Conservation (phyloP, 2,888 invertebrate genomes). For the Poecilobothrus nobilitatus region DNA sequence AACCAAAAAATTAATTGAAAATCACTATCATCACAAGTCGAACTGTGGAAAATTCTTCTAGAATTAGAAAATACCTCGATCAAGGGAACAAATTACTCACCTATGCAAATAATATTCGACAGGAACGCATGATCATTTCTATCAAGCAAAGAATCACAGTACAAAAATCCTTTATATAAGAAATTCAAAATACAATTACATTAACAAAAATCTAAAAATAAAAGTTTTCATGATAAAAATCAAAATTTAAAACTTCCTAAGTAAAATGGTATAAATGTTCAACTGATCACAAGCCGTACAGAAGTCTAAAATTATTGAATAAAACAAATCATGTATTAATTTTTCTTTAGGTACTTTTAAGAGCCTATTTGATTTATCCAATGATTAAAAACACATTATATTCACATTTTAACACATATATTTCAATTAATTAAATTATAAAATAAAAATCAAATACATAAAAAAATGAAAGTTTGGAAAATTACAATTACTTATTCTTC, state of each 20-base stretch:
- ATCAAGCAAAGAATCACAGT: constrained; percentile 18
- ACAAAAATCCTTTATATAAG: constrained; percentile 11
- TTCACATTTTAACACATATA: too few relatives aligned
- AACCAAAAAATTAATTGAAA: constrained; percentile 20
- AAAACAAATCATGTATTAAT: too few relatives aligned
- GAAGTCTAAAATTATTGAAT: too few relatives aligned
- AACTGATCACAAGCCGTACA: too few relatives aligned
- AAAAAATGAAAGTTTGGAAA: too few relatives aligned
- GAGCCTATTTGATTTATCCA: too few relatives aligned
- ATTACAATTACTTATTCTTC: too few relatives aligned
- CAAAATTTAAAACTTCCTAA: constrained; percentile 18
- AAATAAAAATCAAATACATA: too few relatives aligned
- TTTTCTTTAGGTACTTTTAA: too few relatives aligned
- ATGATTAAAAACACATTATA: too few relatives aligned
- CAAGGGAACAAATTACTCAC: constrained; percentile 18
- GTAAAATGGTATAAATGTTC: too few relatives aligned
- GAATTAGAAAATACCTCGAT: constrained; percentile 22
- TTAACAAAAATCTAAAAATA: constrained; percentile 14
- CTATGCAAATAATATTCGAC: constrained; percentile 20
- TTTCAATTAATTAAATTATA: too few relatives aligned
- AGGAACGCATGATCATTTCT: constrained; percentile 20
- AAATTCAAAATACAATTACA: constrained; percentile 15
- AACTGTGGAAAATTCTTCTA: constrained; percentile 19
- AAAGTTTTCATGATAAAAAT: constrained; percentile 13
- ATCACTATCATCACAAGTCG: constrained; percentile 4